These are phyloP conservation scores for Eupsittula cactorum DNA, from an alignment of 2,113 vertebrate species.

Conservation along the genomic window DNA sequence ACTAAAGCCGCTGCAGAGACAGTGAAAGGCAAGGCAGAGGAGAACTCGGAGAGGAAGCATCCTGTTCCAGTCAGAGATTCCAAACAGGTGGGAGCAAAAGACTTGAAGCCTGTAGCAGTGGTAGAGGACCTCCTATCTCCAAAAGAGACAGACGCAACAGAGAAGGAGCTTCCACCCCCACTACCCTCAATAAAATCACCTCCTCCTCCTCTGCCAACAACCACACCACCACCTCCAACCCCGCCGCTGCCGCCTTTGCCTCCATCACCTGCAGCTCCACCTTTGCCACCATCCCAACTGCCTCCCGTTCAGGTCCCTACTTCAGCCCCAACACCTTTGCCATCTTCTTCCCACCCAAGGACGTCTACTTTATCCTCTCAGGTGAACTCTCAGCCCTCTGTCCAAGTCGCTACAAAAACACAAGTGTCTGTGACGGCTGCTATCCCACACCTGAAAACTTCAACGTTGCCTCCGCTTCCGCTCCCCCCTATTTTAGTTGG, in stretches of 20 bases:
- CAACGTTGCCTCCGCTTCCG: slow-evolving; percentile 92
- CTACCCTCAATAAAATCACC: slow-evolving; percentile 78
- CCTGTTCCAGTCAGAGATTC: slow-evolving; percentile 62
- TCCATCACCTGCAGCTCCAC: slow-evolving; percentile 65
- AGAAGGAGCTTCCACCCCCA: slow-evolving; percentile 75
- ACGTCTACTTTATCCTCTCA: slow-evolving; percentile 80
- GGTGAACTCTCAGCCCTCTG: slow-evolving; percentile 83
- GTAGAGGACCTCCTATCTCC: slow-evolving; percentile 75
- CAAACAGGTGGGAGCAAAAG: slow-evolving; percentile 73
- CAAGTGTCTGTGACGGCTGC: slow-evolving; percentile 78
- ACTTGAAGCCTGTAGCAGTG: slow-evolving; percentile 64
- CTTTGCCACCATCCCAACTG: slow-evolving; percentile 68
- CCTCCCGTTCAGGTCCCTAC: slow-evolving; percentile 60
- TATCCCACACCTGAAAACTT: slow-evolving; percentile 89
- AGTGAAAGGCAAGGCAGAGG: slow-evolving; percentile 70
- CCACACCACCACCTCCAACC: slow-evolving; percentile 75
- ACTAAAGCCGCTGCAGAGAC: slow-evolving; percentile 69
- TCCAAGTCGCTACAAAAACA: slow-evolving; percentile 79
- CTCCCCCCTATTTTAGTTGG: slow-evolving; percentile 91
- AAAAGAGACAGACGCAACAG: slow-evolving; percentile 71
- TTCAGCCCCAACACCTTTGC: slow-evolving; percentile 67
- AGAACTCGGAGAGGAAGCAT: slow-evolving; percentile 77
- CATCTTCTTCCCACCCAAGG: slow-evolving; percentile 73
- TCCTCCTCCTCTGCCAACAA: slow-evolving; percentile 80
- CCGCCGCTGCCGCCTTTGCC: slow-evolving; percentile 79